phyloP scores from a whole-genome alignment of 2,888 invertebrate genomes.

The Caenorhabditis drosophilae region DNA sequence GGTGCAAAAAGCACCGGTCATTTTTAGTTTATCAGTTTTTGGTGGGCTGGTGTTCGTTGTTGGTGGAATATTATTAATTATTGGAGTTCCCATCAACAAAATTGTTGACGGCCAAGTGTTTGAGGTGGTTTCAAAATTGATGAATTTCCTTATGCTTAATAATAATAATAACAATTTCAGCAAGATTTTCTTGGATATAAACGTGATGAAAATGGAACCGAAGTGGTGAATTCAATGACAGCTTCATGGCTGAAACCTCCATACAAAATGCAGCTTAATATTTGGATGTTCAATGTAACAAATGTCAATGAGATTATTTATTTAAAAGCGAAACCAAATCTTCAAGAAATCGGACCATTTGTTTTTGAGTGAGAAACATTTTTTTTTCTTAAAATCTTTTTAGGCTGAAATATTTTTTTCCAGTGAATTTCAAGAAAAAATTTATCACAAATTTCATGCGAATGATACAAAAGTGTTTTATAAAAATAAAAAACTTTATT shows the following conservation, averaged over 20 bases:
- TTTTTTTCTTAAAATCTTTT: conserved; percentile 2
- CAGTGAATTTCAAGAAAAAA: conserved; percentile 61
- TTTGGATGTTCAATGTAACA: conserved; percentile 53
- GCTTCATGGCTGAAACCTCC: conserved; percentile 58
- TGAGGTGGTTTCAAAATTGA: conserved; percentile 27
- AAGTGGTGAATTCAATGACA: conserved; percentile 55
- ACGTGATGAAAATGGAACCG: conserved; percentile 51
- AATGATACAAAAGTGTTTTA: conserved; percentile 61
- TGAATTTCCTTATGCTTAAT: too few relatives aligned
- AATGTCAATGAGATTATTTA: conserved; percentile 36
- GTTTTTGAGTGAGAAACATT: conserved; percentile 46
- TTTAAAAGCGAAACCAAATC: conserved; percentile 42
- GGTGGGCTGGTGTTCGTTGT: conserved; percentile 9
- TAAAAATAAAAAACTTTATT: conserved; percentile 54
- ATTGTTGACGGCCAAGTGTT: conserved; percentile 33
- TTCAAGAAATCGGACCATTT: conserved; percentile 50
- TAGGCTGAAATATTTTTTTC: conserved; percentile 25
- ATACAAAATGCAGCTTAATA: conserved; percentile 56
- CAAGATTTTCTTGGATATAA: conserved; percentile 57
- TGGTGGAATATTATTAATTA: conserved; percentile 20
- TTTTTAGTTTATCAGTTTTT: conserved; percentile 16
- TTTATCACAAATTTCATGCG: conserved; percentile 36
- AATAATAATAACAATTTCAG: too few relatives aligned
- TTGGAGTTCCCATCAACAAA: conserved; percentile 31
- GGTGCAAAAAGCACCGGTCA: conserved; percentile 26